Evolutionary conservation across 2,113 vertebrate species (phyloP), one percentile per base, ranked within the genome.

Genomic region (Pantherophis guttatus): DNA sequence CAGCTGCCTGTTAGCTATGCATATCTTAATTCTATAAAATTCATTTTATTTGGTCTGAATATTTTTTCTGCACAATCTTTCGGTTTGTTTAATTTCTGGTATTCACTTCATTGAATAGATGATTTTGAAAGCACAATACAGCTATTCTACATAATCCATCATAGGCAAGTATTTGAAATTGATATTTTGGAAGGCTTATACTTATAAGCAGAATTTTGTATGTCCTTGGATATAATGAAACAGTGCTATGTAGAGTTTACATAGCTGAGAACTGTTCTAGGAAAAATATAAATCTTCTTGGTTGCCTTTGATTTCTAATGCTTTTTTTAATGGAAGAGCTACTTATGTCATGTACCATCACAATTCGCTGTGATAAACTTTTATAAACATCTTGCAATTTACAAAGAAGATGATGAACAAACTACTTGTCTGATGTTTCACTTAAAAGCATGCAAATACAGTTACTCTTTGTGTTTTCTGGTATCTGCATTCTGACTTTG

Each of bases 261-360:
- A 92, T 96, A 93, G 95, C 95, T 95, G 94, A 94, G 87, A 92
- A 94, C 92, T 95, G 48, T 93, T 96, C 75, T 94, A 65, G 94
- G 92, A 91, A 96, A 88, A 93, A 92, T 95, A 95, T 92, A 87
- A 0, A 0, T 93, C 96, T 6, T 96, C 93, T 96, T 93, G 85
- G 90, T 97, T 97, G 95, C 94, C 93, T 97, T 97, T 96, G 89
- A 95, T 97, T 97, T 96, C 91, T 94, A 94, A 65, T 96, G 95
- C 9, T 96, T 89, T 96, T 96, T 95, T 93, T 89, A 93, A 92
- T 86, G 93, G 62, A 90, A 91, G 54, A 52, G 86, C 24, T 93
- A 92, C 62, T 93, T 93, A 92, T 91, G 44, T 96, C 53, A 90
- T 94, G 70, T 94, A 91, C 91, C 96, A 91, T 96, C 95, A 94